Conservation (phyloP, 2,113 vertebrate genomes). For the Bothrops jararaca region DNA sequence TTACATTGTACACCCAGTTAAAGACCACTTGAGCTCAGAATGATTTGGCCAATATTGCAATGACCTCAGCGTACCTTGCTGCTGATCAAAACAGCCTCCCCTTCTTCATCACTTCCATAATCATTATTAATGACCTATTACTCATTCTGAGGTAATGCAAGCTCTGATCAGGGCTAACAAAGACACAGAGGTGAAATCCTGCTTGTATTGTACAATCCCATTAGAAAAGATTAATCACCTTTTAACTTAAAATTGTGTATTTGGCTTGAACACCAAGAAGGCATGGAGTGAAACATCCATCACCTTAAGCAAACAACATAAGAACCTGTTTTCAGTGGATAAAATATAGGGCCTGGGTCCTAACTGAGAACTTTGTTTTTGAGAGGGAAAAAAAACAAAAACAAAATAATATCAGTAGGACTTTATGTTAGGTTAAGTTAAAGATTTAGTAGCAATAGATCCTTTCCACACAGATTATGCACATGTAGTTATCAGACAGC, state of each 20-base stretch:
- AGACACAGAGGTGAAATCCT: constrained; percentile 57
- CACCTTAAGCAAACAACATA: constrained; percentile 58
- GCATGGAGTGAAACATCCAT: constrained; percentile 61
- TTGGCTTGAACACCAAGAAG: constrained; percentile 55
- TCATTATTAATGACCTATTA: constrained; percentile 65
- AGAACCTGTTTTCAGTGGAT: constrained; percentile 24
- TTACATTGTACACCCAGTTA: neutral
- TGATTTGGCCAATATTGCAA: constrained; percentile 49
- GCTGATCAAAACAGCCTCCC: constrained; percentile 46
- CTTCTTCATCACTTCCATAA: constrained; percentile 22
- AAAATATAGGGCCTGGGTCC: neutral
- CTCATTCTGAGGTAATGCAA: constrained; percentile 63
- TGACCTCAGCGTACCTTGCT: constrained; percentile 48
- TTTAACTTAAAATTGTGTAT: constrained; percentile 51
- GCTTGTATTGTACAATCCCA: constrained; percentile 49
- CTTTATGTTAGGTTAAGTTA: neutral
- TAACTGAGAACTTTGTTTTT: neutral
- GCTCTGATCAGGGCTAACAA: constrained; percentile 62
- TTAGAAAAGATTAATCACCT: constrained; percentile 70
- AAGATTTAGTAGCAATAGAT: neutral
- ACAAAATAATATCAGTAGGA: neutral
- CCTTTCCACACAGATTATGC: accelerated
- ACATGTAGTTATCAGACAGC: neutral
- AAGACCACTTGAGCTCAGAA: constrained; percentile 41
- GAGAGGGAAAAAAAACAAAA: neutral